Base-by-base conservation (phyloP, 2,888 invertebrate genomes). In the Prostheceraeus crozeri region DNA sequence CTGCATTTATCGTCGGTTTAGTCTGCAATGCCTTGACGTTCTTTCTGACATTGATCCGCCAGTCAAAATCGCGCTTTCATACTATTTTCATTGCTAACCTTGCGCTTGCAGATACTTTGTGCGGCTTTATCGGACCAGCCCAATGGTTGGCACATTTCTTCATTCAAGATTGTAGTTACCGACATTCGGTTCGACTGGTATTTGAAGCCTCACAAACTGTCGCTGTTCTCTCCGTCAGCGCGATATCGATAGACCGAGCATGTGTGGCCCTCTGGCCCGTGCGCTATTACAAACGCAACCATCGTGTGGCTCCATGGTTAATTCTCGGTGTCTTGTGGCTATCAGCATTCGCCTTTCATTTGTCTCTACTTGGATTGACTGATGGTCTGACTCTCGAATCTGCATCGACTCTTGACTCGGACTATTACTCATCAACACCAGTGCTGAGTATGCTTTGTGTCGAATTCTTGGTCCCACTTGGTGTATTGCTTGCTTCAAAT, bases 11-110 rank as follows among this genome's bases (percentile, higher is more conserved):
- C n/a, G 48, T 46, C 53, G 55, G 30, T 23, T 11, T 46, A 2
- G 54, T 46, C 3, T 33, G 36, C 55, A 55, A 55, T 21, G 30
- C 33, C 2, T 6, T 55, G 2, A 36, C 55, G 6, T 46, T 55
- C 21, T 25, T 46, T 25, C 25, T 55, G 55, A 55, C 55, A n/a
- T 14, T 6, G 16, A 25, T 35, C 51, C 33, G 55, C 55, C 23
- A 46, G 21, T 16, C 55, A 3, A 33, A 33, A 11, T 55, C 55
- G 1, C 35, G 40, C 36, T 55, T 55, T 14, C 55, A 55, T 21
- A 40, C 55, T 3, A 55, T 55, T 8, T 55, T 28, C 45, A 46
- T 55, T 14, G 55, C 36, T 11, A 55, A 55, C 21, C 55, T 55
- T 25, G 55, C 55, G 2, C 55, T 55, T 6, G 55, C 55, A 16